Conservation (phyloP, 2,888 invertebrate species). For the Cryptosula pallasiana region DNA sequence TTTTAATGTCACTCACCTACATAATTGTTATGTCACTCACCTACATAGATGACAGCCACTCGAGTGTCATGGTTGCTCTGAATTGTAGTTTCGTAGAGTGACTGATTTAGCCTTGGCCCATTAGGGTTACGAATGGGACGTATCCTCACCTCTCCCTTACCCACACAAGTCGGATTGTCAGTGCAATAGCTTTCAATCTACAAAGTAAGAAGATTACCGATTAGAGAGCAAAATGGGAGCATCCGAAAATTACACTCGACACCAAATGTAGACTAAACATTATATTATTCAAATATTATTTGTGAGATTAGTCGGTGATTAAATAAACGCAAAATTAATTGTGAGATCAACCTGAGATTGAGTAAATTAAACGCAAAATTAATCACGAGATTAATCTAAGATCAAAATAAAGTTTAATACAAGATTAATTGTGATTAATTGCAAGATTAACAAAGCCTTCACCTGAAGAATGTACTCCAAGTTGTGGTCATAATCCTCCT, state of each 20-base stretch:
- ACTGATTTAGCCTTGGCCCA: slow-evolving; percentile 1
- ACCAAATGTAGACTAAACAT: too few species aligned
- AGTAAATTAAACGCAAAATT: too few species aligned
- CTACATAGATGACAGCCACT: neutral
- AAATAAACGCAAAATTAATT: too few species aligned
- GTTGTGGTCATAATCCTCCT: slow-evolving; percentile 15
- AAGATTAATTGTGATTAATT: too few species aligned
- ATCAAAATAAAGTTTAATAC: too few species aligned
- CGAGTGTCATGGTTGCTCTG: neutral
- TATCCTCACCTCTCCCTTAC: neutral
- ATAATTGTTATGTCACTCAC: neutral
- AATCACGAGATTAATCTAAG: too few species aligned
- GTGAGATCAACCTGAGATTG: too few species aligned
- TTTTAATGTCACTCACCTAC: too few species aligned
- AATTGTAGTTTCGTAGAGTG: neutral
- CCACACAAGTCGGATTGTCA: slow-evolving; percentile 5
- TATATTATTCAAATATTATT: too few species aligned
- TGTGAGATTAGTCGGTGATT: too few species aligned
- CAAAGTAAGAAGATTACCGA: neutral
- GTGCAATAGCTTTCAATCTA: slow-evolving; percentile 12
- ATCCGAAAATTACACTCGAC: too few species aligned
- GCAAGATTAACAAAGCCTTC: neutral
- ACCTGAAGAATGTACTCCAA: neutral
- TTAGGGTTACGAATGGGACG: slow-evolving; percentile 7
- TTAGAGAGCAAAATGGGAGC: too few species aligned